Evolutionary conservation across 2,888 invertebrate species (phyloP), one percentile per base, ranked within the genome.

Genomic region (Plagiodera versicolora): DNA sequence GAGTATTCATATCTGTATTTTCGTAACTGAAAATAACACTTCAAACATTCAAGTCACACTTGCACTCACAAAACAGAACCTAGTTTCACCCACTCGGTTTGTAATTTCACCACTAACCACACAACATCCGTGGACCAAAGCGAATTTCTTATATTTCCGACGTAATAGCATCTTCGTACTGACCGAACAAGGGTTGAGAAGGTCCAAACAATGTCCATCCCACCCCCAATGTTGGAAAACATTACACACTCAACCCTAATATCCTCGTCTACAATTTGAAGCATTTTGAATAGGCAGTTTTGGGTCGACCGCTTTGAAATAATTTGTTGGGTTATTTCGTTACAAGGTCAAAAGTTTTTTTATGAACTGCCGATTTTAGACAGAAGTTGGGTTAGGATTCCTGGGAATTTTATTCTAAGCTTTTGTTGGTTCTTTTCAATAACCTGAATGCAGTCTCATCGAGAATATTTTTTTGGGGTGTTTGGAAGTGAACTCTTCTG

Each of bases 231-330:
- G 10, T 14, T 14, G 19, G 53, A 66, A 75, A 73, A 74, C 74
- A 75, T 75, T 74, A 73, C 70, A 72, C 73, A 74, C 39, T 39
- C 75, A 77, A 77, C 78, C 76, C 75, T 73, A 74, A 76, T 72
- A 71, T 72, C 68, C 67, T 71, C 68, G 70, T 67, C 72, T 71
- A 70, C 70, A 72, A 67, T 70, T 68, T 72, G 67, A 47, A 59
- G 10, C 1, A 14, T 24, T 44, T 28, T 20, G 1, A 60, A 62
- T 58, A 53, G 52, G 58, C 57, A 48, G 49, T 51, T 55, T 54
- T 45, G 51, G 50, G 55, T 68, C 65, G 74, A 74, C 75, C 75
- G 71, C 74, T 72, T 69, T 68, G 73, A 71, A 69, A 70, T 44
- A 48, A 49, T 50, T 53, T 56, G 39, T 62, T 53, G 18, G 57